Base-by-base conservation (phyloP, 2,888 invertebrate genomes). In the Hydroisotoma schaefferi region DNA sequence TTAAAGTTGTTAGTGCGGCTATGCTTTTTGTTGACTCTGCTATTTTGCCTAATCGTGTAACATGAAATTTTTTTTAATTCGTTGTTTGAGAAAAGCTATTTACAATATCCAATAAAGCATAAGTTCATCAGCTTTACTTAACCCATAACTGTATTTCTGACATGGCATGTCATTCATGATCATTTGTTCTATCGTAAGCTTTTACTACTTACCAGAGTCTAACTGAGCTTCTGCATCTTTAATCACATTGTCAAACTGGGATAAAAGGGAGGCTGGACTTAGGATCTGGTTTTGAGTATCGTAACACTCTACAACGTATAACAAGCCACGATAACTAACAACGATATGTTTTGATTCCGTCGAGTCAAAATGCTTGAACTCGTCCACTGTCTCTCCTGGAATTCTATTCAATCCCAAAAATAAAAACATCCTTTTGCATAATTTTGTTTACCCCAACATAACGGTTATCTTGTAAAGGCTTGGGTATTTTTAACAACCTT, bases 331-430 rank as follows among this genome's bases (percentile, higher is more conserved):
- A 25, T 76, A 74, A 64, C 76, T 74, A 18, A 80, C 78, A 38
- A 77, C 75, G 26, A 80, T 74, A 66, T 80, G 79, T 74, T 79
- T 74, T n/a, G 78, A 78, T 26, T 75, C 74, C 15, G 74, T 70
- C 3, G 77, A 74, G 44, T 76, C 74, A 65, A 74, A 77, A 70
- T 79, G 78, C 10, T 76, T 73, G 8, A 79, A 71, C 47, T 74
- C 73, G 67, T 80, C 80, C 29, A 76, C 72, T 63, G 79, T 77
- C 65, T 77, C 76, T 2, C 78, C 78, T 25, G 80, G 79, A 54
- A 79, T 73, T 70, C 79, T 78, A 68, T 23, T n/a, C n/a, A n/a
- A n/a, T n/a, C n/a, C n/a, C n/a, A n/a, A n/a, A n/a, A n/a, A n/a
- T n/a, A n/a, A n/a, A n/a, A n/a, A n/a, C n/a, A n/a, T n/a, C n/a